Conservation (phyloP, 2,888 invertebrate species). For the Oligia latruncula region DNA sequence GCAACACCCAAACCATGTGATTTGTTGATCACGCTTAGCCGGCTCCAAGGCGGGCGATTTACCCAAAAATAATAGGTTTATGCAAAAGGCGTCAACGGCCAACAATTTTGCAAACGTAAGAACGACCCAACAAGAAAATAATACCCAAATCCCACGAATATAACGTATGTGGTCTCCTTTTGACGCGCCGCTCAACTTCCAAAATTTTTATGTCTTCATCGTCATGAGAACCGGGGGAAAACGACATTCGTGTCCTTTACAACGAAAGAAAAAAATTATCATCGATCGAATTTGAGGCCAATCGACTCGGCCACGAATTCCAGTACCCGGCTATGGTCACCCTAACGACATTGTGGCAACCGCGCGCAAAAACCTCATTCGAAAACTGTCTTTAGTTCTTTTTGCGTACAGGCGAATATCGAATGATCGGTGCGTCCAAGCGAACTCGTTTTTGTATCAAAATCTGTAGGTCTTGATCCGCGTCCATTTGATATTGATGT, state of each 20-base stretch:
- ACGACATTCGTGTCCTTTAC: slow-evolving; percentile 76
- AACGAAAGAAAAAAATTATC: slow-evolving; percentile 74
- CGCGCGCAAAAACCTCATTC: slow-evolving; percentile 82
- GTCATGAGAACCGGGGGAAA: slow-evolving; percentile 81
- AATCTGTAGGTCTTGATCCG: slow-evolving; percentile 61
- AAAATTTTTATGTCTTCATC: slow-evolving; percentile 90
- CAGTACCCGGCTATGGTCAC: slow-evolving; percentile 81
- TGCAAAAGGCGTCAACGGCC: slow-evolving; percentile 87
- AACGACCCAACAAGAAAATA: slow-evolving; percentile 77
- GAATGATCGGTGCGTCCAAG: slow-evolving; percentile 68
- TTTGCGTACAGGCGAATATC: slow-evolving; percentile 71
- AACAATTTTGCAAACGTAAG: slow-evolving; percentile 86
- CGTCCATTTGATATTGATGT: slow-evolving; percentile 80
- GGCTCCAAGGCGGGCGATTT: slow-evolving; percentile 79
- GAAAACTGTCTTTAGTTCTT: slow-evolving; percentile 81
- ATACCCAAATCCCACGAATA: slow-evolving; percentile 80
- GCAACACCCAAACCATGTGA: slow-evolving; percentile 78
- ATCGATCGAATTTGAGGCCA: slow-evolving; percentile 77
- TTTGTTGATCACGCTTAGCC: slow-evolving; percentile 86
- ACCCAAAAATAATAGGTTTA: slow-evolving; percentile 86
- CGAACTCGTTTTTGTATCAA: slow-evolving; percentile 79
- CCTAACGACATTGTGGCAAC: slow-evolving; percentile 86
- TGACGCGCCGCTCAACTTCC: slow-evolving; percentile 84
- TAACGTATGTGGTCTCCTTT: slow-evolving; percentile 87
- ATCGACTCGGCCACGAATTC: slow-evolving; percentile 83